phyloP scores from a whole-genome alignment of 2,113 vertebrate genomes.

The Oxyura jamaicensis region DNA sequence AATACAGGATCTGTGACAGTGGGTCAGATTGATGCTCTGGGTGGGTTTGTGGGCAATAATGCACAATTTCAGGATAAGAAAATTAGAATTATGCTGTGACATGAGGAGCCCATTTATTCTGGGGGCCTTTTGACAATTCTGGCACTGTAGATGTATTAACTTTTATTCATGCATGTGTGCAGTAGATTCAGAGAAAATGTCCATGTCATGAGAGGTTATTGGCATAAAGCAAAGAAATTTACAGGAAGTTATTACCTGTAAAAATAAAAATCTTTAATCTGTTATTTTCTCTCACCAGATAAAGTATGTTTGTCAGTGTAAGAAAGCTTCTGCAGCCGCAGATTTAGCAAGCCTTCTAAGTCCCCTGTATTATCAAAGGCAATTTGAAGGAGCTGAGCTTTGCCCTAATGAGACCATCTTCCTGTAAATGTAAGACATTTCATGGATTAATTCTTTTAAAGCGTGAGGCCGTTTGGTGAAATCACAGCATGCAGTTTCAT shows the following conservation, averaged over 20 bases:
- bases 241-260: not conserved
- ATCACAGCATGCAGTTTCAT: constrained; percentile 17
- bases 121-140: not conserved
- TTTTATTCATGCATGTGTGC: not conserved
- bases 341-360: not conserved
- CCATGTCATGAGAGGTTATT: not conserved
- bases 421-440: constrained; percentile 2
- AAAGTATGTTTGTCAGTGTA: not conserved
- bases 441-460: constrained; percentile 30
- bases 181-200: not conserved
- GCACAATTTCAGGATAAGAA: not conserved
- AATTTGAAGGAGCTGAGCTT: not conserved
- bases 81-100: not conserved
- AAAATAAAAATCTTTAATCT: constrained; percentile 8
- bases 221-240: not conserved
- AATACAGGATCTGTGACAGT: not conserved
- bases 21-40: not conserved
- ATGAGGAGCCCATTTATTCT: not conserved
- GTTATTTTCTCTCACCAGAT: not conserved
- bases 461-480: not conserved
- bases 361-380: not conserved
- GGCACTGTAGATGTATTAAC: not conserved
- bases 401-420: not conserved
- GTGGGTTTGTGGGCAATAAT: not conserved
- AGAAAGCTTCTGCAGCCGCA: not conserved